Base-by-base conservation (phyloP, 2,113 vertebrate genomes). In the Cynoglossus semilaevis region DNA sequence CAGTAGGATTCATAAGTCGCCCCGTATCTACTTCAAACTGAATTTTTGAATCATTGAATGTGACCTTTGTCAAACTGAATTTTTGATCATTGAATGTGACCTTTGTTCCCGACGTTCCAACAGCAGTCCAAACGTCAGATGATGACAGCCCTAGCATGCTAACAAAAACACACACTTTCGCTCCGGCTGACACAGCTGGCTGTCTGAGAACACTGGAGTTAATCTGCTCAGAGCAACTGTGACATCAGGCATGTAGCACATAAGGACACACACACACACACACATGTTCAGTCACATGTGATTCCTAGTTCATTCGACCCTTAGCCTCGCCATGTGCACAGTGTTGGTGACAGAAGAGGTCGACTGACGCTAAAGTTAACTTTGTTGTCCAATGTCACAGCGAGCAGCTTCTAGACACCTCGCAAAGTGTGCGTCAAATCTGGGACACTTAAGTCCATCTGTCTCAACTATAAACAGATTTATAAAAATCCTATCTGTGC, bases 151-250 rank as follows among this genome's bases (percentile, higher is more conserved):
- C 22, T 29, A 29, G 22, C 22, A 29, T 6, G 22, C 22, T 29
- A 29, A 29, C 22, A 29, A 29, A 29, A 29, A 65, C 63, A 58
- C 18, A 41, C 60, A 43, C 40, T 68, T 12, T 45, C 69, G 50
- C 44, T 68, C 11, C 2, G 57, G 41, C 76, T 72, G 60, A 68
- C 63, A 80, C 76, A 70, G 85, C 81, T 87, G 85, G 62, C 64
- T 66, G 74, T 80, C 81, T 84, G 69, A n/a, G 64, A 67, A 49
- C 51, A 72, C 46, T 53, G 47, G 51, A 68, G 14, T 78, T 84
- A 85, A 87, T 88, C 87, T 72, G 52, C 42, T n/a, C 46, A 15
- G 56, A 72, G 81, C 85, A 78, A 75, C 72, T 79, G 77, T 56
- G 80, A 84, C 80, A 85, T 86, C 82, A 86, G 87, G 85, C 38